Conservation (phyloP, 2,113 vertebrate genomes). For the Pica pica region DNA sequence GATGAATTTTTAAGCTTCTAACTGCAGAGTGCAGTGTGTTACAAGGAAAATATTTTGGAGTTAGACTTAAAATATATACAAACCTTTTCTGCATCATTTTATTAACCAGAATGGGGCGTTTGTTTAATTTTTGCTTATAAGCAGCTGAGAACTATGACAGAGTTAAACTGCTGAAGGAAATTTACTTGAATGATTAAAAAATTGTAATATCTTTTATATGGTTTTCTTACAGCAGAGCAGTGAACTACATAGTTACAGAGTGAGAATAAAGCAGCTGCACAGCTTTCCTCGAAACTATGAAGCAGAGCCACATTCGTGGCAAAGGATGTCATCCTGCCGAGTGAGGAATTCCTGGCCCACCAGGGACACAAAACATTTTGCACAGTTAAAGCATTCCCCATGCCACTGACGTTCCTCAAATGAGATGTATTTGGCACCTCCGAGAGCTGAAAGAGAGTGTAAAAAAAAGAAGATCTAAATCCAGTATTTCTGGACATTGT, state of each 20-base stretch:
- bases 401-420: conserved; percentile 80
- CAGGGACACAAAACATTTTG: conserved; percentile 47
- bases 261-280: background rate
- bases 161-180: background rate
- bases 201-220: background rate
- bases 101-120: background rate
- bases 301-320: conserved; percentile 82
- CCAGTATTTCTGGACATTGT: background rate
- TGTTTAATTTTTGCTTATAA: background rate
- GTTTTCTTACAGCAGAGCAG: background rate
- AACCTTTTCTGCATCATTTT: background rate
- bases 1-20: conserved; percentile 13
- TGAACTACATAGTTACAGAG: background rate
- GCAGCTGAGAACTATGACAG: background rate
- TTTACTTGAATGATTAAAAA: background rate
- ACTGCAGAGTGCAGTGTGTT: conserved; percentile 70
- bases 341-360: conserved; percentile 82
- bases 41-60: conserved; percentile 19
- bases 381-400: conserved; percentile 72
- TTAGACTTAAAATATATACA: background rate
- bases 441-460: conserved; percentile 67
- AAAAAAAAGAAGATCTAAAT: background rate
- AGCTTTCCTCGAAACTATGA: conserved; percentile 58
- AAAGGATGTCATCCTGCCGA: conserved; percentile 79
- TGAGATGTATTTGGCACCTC: conserved; percentile 72